Conservation (phyloP, 1,140 invertebrate species). For the Pemphigus obesinymphae region DNA sequence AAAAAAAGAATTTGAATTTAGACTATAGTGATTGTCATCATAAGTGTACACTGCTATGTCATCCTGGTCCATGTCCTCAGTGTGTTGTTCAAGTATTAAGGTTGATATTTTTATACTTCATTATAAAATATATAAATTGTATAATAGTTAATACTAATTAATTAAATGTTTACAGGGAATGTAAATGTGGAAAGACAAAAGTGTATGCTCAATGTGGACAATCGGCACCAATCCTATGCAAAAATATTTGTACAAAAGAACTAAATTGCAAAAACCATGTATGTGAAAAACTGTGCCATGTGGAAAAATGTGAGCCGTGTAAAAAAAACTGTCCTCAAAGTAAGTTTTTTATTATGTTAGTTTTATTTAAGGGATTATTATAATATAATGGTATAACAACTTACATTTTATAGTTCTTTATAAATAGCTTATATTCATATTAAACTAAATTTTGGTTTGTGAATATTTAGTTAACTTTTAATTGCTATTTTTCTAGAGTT, state of each 20-base stretch:
- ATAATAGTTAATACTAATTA: neutral
- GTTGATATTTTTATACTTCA: neutral
- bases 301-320: constrained; percentile 55
- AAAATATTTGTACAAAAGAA: constrained; percentile 62
- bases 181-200: constrained; percentile 67
- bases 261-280: constrained; percentile 65
- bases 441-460: no score
- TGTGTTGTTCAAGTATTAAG: constrained; percentile 55
- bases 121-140: no score
- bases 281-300: constrained; percentile 58
- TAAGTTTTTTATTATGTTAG: neutral
- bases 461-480: no score
- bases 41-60: constrained; percentile 80
- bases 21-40: constrained; percentile 61
- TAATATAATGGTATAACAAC: no score
- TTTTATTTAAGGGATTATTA: no score
- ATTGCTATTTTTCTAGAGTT: no score
- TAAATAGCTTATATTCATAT: no score
- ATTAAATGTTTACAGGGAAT: constrained; percentile 53
- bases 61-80: constrained; percentile 81
- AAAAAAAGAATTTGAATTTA: constrained; percentile 52
- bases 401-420: no score
- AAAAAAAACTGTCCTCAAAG: constrained; percentile 46
- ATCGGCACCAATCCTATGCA: constrained; percentile 66
- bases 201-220: constrained; percentile 67